Percentiles rank a stretch among this genome's conserved stretches.
These are phyloP conservation scores for Acanthosepion lycidas DNA, from an alignment of 2,888 invertebrate species.

Conservation along the genomic window DNA sequence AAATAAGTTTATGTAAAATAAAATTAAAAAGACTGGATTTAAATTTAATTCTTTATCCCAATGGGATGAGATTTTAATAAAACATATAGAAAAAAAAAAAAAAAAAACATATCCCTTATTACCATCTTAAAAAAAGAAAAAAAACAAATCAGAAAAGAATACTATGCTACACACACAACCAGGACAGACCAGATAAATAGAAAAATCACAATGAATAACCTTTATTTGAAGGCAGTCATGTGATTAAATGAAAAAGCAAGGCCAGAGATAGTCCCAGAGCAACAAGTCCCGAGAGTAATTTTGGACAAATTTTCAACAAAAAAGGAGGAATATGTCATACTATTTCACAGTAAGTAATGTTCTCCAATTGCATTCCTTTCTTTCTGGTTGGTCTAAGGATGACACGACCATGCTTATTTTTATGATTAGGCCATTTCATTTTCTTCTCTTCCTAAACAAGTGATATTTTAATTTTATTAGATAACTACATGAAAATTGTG, in stretches of 20 bases:
- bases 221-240: neutral
- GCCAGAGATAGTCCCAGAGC: neutral
- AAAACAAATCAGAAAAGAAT: neutral
- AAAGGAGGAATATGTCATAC: neutral
- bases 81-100: neutral
- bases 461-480: neutral
- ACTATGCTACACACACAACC: neutral
- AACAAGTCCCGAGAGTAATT: neutral
- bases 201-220: neutral
- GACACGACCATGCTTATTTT: neutral
- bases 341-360: neutral
- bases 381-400: neutral
- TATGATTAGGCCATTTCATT: neutral
- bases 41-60: neutral
- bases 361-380: neutral
- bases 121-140: neutral
- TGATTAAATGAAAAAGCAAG: neutral
- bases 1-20: no score
- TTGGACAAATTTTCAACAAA: neutral
- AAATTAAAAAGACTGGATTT: neutral
- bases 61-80: neutral
- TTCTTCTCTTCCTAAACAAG: conserved; percentile 23
- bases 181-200: neutral
- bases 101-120: neutral
- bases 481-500: neutral